Base-by-base conservation (phyloP, 64 coral and sea anemone species). In the Hydrozoanthus tunicans region DNA sequence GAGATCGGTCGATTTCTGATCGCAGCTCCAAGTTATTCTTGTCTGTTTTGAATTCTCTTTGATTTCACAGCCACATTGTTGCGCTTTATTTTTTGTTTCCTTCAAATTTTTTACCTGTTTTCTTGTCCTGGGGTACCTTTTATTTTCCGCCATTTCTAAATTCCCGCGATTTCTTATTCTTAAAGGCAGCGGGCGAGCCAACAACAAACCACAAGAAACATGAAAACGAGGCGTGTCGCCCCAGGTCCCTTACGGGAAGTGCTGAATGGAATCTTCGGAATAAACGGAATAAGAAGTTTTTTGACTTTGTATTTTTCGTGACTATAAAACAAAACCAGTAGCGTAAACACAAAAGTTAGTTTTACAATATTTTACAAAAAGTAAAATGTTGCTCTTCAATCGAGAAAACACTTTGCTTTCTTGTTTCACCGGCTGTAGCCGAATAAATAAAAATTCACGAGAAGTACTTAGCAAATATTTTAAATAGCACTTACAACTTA, bases 91-190 rank as follows among this genome's bases (percentile, higher is more conserved):
- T n/a, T 70, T 72, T 56, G 53, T 32, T 32, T 59, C 56, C 24
- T 43, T 58, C 6, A 73, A 15, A 73, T 74, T 88, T 5, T 75
- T 32, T 74, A 88, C 84, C 7, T 88, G 84, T 60, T 59, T 56
- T 51, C 84, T 88, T 10, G 84, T 60, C 26, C 56, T 6, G 23
- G 53, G 55, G 17, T 51, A 88, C 4, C 56, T 57, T 32, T 59
- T 55, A 10, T 54, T 88, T 88, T 70, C 84, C 84, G 84, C 84
- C 84, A 88, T 88, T 88, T 88, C 84, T 26, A 73, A 88, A 88
- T 88, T 88, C 84, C 67, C 84, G 84, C 84, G 84, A 73, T 88
- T 17, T 10, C 1, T 69, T 32, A 7, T 73, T 85, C 53, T 88
- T 23, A 61, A 64, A 82, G 60, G 23, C 79, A 51, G 79, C 66